These are phyloP conservation scores for Lysiphlebus fabarum DNA, from an alignment of 1,140 invertebrate species.

Conservation along the genomic window DNA sequence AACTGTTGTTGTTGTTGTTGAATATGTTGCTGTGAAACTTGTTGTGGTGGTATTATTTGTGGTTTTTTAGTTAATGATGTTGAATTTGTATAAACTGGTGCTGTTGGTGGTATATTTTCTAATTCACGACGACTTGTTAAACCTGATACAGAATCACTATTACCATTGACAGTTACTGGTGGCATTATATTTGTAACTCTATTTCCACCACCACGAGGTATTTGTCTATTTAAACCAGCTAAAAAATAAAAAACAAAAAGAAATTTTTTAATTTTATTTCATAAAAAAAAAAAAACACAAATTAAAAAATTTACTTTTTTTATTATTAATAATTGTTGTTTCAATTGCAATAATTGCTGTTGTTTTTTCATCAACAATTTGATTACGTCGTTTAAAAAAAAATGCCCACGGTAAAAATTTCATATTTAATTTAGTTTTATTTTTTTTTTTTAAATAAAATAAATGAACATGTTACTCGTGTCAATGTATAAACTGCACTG, in stretches of 20 bases:
- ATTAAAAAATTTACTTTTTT: not conserved
- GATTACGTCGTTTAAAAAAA: conserved; percentile 44
- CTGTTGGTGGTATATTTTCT: conserved; percentile 50
- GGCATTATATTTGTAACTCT: conserved; percentile 51
- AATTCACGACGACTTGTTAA: conserved; percentile 46
- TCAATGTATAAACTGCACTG: conserved; percentile 34
- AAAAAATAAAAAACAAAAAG: conserved; percentile 24
- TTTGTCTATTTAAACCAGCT: conserved; percentile 47
- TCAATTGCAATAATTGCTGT: conserved; percentile 20
- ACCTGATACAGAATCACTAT: conserved; percentile 40
- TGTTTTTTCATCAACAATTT: conserved; percentile 37
- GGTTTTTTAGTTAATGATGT: conserved; percentile 32
- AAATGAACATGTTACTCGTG: conserved; percentile 18
- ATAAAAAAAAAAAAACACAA: not conserved
- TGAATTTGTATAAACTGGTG: conserved; percentile 34
- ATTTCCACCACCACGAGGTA: conserved; percentile 38
- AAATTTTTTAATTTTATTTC: not conserved
- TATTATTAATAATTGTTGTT: conserved; percentile 1
- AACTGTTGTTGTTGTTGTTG: conserved; percentile 24
- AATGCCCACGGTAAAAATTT: conserved; percentile 42
- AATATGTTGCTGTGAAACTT: conserved; percentile 10
- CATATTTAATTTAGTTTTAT: conserved; percentile 33
- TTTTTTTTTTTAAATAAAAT: conserved; percentile 18
- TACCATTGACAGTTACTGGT: conserved; percentile 44
- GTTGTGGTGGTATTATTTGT: conserved; percentile 29